Evolutionary conservation across 2,888 invertebrate genomes (phyloP), one percentile per base, ranked within the genome.

Genomic region (Melinaea menophilus): DNA sequence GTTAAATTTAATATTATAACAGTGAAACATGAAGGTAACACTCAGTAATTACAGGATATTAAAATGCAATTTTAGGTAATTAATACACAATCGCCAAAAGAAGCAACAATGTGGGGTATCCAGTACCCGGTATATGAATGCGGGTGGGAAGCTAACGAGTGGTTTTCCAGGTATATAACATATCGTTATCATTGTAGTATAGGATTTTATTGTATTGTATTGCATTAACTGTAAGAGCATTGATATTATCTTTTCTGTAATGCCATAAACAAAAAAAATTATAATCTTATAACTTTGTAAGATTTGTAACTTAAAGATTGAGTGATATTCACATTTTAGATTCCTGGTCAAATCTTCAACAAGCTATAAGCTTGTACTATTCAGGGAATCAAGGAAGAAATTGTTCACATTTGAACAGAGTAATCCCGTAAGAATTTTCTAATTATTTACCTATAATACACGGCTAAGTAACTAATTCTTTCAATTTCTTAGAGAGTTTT

Each of bases 61-160:
- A 7, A 3, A 41, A 9, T 9, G 7, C 11, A 41, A 9, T 41
- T 41, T 41, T 9, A 41, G 41, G 11, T 41, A 41, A 41, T 9
- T 9, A 3, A 5, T 41, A 41, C 41, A 3, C 0, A n/a, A 9
- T 9, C 69, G 57, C 71, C 78, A 2, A 85, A 86, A 60, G 86
- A 79, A 4, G 92, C 93, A 0, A 75, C 83, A 0, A 91, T 94
- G 1, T 94, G 93, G 93, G 90, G 92, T 12, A 85, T 85, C 0
- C 74, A 85, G 0, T 90, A 95, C 1, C 86, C 92, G 0, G 94
- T 94, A 0, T 88, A 93, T 71, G 94, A 96, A 75, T 96, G 96
- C 77, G 96, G 96, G 0, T 92, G 92, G 64, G 93, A 93, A 68
- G 93, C 92, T 11, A 93, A 94, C 13, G 92, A 92, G 61, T 97